A percentile compares a stretch with the other conserved stretches of the same genome.
These are phyloP conservation scores for Gymnocephalus cernua DNA, from an alignment of 2,113 vertebrate species.

Conservation along the genomic window DNA sequence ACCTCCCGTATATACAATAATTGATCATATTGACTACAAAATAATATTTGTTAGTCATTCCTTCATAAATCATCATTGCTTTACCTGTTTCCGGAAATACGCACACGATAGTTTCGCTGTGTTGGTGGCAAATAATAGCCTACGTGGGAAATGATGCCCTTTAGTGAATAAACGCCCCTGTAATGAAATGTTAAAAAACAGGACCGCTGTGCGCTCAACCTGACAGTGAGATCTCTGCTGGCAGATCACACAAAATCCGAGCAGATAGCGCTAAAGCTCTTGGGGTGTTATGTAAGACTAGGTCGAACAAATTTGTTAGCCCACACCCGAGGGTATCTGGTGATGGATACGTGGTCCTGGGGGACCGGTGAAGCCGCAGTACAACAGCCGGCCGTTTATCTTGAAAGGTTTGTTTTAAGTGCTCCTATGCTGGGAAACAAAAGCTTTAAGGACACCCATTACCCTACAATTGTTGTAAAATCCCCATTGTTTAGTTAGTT, in stretches of 20 bases:
- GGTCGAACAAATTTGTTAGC: slow-evolving; percentile 84
- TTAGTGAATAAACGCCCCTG: slow-evolving; percentile 50
- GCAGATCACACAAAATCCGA: slow-evolving; percentile 69
- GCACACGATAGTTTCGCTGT: slow-evolving; percentile 14
- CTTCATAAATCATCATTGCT: slow-evolving; percentile 48
- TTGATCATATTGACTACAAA: slow-evolving; percentile 72
- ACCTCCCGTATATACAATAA: slow-evolving; percentile 55
- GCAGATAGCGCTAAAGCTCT: slow-evolving; percentile 69
- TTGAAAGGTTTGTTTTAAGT: slow-evolving; percentile 82
- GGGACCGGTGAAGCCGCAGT: slow-evolving; percentile 71
- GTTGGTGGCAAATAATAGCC: slow-evolving; percentile 52
- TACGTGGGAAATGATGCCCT: slow-evolving; percentile 7
- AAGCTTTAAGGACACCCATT: slow-evolving; percentile 81
- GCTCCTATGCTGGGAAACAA: slow-evolving; percentile 79
- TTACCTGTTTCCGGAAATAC: slow-evolving; percentile 52
- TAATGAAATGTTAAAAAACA: slow-evolving; percentile 50
- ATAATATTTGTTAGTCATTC: slow-evolving; percentile 68
- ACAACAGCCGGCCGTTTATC: slow-evolving; percentile 81
- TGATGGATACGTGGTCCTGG: slow-evolving; percentile 83
- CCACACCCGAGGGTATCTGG: slow-evolving; percentile 82
- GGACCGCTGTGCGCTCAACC: slow-evolving; percentile 19
- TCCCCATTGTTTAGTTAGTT: slow-evolving; percentile 72
- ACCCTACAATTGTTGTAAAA: slow-evolving; percentile 77
- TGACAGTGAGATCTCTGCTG: slow-evolving; percentile 66
- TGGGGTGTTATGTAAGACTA: slow-evolving; percentile 79